Conservation (phyloP, 1,140 invertebrate species). For the Triops longicaudatus region DNA sequence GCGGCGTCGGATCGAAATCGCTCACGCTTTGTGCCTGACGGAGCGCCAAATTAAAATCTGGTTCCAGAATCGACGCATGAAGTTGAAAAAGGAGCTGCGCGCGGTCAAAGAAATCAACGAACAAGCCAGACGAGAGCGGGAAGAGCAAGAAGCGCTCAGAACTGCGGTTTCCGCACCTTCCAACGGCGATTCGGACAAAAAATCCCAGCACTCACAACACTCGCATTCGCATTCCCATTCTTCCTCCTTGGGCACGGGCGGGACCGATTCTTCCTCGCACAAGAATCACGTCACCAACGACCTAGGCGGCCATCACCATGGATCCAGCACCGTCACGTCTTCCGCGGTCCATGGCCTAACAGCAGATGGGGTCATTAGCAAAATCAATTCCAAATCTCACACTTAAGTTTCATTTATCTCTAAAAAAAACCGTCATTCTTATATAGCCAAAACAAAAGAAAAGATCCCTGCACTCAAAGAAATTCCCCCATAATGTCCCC, state of each 20-base stretch:
- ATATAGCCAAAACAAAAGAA: slow-evolving; percentile 7
- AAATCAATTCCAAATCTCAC: slow-evolving; percentile 23
- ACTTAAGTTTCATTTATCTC: slow-evolving; percentile 13
- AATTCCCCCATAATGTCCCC: too few species aligned
- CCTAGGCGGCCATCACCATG: slow-evolving; percentile 24
- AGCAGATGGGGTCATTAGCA: slow-evolving; percentile 25
- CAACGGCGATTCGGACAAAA: slow-evolving; percentile 24
- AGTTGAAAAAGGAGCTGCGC: slow-evolving; percentile 89
- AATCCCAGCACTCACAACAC: slow-evolving; percentile 12
- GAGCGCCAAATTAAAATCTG: slow-evolving; percentile 96
- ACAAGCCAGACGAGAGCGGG: slow-evolving; percentile 76
- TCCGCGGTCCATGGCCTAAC: slow-evolving; percentile 20
- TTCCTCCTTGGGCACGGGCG: slow-evolving; percentile 18
- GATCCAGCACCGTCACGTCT: slow-evolving; percentile 18
- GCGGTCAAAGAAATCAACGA: slow-evolving; percentile 93
- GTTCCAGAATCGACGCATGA: slow-evolving; percentile 97
- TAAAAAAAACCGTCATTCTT: neutral
- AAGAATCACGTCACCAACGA: slow-evolving; percentile 7
- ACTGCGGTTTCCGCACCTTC: neutral
- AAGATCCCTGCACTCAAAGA: neutral
- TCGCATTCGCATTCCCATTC: slow-evolving; percentile 24
- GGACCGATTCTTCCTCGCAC: slow-evolving; percentile 9
- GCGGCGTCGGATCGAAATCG: slow-evolving; percentile 91
- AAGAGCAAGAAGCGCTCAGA: slow-evolving; percentile 64
- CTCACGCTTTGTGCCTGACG: slow-evolving; percentile 88